Evolutionary conservation across 2,113 vertebrate genomes (phyloP).

Genomic region (Chamaea fasciata): DNA sequence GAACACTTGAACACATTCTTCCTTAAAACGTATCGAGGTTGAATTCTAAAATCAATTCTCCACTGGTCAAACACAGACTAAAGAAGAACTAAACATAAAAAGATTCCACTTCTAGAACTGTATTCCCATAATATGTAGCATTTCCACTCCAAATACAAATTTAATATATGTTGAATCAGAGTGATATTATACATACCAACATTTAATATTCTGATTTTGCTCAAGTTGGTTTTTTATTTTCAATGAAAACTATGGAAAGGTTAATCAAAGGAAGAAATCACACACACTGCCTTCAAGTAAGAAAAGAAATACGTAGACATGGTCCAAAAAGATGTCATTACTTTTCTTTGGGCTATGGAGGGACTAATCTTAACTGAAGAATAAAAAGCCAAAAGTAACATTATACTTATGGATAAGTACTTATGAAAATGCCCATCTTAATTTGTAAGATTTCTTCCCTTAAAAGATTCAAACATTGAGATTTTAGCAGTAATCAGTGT

Average conservation of each 20-base stretch:
- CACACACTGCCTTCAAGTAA: background rate
- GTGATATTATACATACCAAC: background rate
- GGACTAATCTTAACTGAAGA: background rate
- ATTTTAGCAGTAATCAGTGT: background rate
- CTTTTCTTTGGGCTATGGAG: background rate
- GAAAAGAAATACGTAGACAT: background rate
- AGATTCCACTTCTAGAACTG: background rate
- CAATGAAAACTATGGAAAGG: background rate
- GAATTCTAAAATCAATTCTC: background rate
- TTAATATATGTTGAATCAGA: background rate
- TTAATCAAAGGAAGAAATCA: background rate
- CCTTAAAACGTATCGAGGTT: rapidly evolving
- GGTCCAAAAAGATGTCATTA: background rate
- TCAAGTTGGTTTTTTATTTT: rapidly evolving
- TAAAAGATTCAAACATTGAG: background rate
- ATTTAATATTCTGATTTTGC: background rate
- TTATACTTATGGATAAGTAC: background rate
- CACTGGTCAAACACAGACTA: background rate
- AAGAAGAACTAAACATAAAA: background rate
- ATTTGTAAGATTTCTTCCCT: background rate
- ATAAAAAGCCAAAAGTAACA: background rate
- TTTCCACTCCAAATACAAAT: background rate
- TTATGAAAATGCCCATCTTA: background rate
- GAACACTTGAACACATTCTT: background rate
- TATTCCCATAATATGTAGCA: background rate